Conservation (phyloP, 1,140 invertebrate genomes). For the Drepana arcuata region DNA sequence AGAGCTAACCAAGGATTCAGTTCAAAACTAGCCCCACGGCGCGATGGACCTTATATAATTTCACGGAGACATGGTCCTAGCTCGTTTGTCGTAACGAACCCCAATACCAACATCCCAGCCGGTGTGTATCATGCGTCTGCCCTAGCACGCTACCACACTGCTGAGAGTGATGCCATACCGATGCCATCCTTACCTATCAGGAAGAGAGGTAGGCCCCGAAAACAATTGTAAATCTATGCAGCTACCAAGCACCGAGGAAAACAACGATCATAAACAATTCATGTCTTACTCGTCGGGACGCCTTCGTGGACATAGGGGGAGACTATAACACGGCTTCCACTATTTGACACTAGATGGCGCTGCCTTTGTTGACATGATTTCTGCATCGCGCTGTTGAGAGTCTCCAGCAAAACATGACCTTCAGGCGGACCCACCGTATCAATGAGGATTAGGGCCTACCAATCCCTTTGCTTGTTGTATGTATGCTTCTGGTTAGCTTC, state of each 20-base stretch:
- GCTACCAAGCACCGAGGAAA: not conserved
- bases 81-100: not conserved
- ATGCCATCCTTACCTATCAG: not conserved
- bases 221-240: not conserved
- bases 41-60: slow-evolving; percentile 17
- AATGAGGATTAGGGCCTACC: too few relatives aligned
- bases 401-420: too few relatives aligned
- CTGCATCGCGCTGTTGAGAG: too few relatives aligned
- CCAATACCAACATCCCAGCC: not conserved
- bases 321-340: too few relatives aligned
- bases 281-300: not conserved
- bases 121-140: not conserved
- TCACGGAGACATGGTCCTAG: not conserved
- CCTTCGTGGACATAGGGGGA: not conserved
- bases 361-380: too few relatives aligned
- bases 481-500: too few relatives aligned
- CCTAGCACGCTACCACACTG: not conserved
- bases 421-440: too few relatives aligned
- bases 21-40: slow-evolving; percentile 26
- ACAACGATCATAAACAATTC: not conserved
- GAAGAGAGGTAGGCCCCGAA: not conserved
- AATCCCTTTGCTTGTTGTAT: too few relatives aligned
- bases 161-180: not conserved
- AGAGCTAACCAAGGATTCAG: slow-evolving; percentile 13
- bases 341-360: too few relatives aligned